Base-by-base conservation (phyloP, 2,888 invertebrate genomes). In the Eupithecia abbreviata region DNA sequence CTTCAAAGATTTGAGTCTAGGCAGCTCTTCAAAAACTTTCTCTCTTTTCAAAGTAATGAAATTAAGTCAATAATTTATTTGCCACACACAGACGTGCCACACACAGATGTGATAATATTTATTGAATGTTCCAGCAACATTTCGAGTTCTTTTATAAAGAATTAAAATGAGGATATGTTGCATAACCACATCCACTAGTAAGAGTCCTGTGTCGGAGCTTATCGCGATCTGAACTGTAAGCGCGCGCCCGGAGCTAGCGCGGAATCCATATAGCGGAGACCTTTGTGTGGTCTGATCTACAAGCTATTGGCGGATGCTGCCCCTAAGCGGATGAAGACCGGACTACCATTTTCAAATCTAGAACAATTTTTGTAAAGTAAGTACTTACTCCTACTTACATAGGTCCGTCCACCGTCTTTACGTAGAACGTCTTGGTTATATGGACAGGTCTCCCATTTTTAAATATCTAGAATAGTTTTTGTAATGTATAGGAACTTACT, bases 141-240 rank as follows among this genome's bases (percentile, higher is more conserved):
- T 15, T 51, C 49, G 2, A 49, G 49, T 9, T 51, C n/a, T 2
- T 15, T 2, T 5, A 15, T 51, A 49, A 49, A 30, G 4, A 15
- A 51, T 58, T 0, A 58, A 58, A 18, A 58, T 68, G n/a, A 68
- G n/a, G 45, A 18, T 45, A 43, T 78, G 70, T 45, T 75, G 83
- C 84, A 89, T 89, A 82, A 78, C 67, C 69, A 81, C 55, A 66
- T 85, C 85, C 88, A 82, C 80, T 80, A 83, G 84, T 84, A 87
- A 84, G 82, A 85, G 87, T 87, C 87, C 88, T 84, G 86, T 84
- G 82, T 84, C 77, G 82, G 30, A 30, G 77, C 89, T 88, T 92
- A 92, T 93, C 93, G 88, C 89, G 91, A 92, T 92, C 90, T 86
- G 89, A 87, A 90, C 92, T 93, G 91, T 92, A 91, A 91, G 87